These are phyloP conservation scores for Crocuta crocuta DNA, from an alignment of 2,113 vertebrate genomes.

Conservation along the genomic window DNA sequence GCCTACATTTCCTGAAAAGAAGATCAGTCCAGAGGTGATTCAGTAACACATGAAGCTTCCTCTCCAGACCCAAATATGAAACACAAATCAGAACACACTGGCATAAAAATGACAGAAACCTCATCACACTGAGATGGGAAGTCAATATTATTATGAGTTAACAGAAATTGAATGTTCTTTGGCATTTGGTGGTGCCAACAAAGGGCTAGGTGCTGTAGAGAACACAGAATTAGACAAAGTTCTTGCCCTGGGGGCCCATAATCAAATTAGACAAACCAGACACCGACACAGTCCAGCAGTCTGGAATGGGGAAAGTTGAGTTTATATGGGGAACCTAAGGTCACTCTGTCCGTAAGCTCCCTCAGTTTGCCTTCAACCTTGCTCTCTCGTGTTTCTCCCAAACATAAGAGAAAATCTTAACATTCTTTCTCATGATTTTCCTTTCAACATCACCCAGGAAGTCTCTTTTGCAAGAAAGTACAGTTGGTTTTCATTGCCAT, in stretches of 20 bases:
- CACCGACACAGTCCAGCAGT: slow-evolving; percentile 70
- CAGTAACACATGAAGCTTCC: slow-evolving; percentile 63
- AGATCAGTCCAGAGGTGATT: slow-evolving; percentile 75
- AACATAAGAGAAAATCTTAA: background rate
- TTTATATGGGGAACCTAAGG: slow-evolving; percentile 75
- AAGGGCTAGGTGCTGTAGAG: slow-evolving; percentile 65
- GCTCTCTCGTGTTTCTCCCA: background rate
- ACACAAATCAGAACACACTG: slow-evolving; percentile 66
- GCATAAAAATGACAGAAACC: slow-evolving; percentile 62
- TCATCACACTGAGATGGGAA: slow-evolving; percentile 63
- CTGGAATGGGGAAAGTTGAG: slow-evolving; percentile 58
- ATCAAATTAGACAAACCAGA: slow-evolving; percentile 82
- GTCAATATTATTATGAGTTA: slow-evolving; percentile 67
- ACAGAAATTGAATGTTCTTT: slow-evolving; percentile 66
- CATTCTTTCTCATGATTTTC: slow-evolving; percentile 6
- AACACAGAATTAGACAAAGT: slow-evolving; percentile 68
- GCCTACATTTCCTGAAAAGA: slow-evolving; percentile 76
- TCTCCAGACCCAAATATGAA: slow-evolving; percentile 69
- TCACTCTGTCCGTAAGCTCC: slow-evolving; percentile 48
- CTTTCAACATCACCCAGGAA: background rate
- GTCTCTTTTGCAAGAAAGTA: background rate
- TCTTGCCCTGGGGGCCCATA: slow-evolving; percentile 69
- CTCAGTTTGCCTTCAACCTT: background rate
- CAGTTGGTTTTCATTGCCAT: slow-evolving; percentile 12
- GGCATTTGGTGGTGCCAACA: slow-evolving; percentile 60